Evolutionary conservation across 2,113 vertebrate genomes (phyloP).

Genomic region (Mustela nigripes): DNA sequence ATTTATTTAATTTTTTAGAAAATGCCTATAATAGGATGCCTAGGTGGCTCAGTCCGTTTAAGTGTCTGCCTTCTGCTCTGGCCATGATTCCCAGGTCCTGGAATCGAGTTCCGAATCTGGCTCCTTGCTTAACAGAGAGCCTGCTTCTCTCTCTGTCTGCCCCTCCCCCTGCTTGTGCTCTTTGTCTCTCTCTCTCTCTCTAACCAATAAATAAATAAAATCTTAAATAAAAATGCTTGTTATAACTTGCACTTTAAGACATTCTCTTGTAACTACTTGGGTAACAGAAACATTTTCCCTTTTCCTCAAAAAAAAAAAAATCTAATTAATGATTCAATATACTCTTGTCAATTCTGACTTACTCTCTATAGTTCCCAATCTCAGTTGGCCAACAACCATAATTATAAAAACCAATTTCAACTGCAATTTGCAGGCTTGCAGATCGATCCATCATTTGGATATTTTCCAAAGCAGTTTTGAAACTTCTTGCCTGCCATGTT

Average conservation of each 20-base stretch:
- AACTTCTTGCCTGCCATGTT: slow-evolving; percentile 36
- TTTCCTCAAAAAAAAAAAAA: slow-evolving; percentile 42
- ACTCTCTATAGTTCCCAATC: neutral
- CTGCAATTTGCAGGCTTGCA: neutral
- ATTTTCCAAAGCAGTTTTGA: slow-evolving; percentile 63
- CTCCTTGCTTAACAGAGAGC: neutral
- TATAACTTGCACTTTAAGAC: slow-evolving; percentile 43
- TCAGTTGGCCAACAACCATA: neutral
- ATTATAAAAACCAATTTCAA: slow-evolving; percentile 7
- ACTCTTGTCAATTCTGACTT: slow-evolving; percentile 35
- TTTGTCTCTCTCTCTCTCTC: neutral
- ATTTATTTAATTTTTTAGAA: slow-evolving; percentile 29
- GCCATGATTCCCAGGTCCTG: no score
- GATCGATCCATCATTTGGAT: neutral
- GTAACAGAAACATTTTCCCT: neutral
- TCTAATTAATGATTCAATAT: neutral
- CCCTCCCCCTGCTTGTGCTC: no score
- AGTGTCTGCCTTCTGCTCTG: neutral
- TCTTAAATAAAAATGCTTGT: neutral
- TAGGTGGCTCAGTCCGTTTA: neutral
- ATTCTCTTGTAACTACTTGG: slow-evolving; percentile 3
- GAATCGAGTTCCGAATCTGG: neutral
- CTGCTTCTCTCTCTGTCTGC: no score
- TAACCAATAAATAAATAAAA: neutral
- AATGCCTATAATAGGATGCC: neutral